Conservation (phyloP, 2,797 vertebrate genomes). For the Stomatorhinus walkeri region DNA sequence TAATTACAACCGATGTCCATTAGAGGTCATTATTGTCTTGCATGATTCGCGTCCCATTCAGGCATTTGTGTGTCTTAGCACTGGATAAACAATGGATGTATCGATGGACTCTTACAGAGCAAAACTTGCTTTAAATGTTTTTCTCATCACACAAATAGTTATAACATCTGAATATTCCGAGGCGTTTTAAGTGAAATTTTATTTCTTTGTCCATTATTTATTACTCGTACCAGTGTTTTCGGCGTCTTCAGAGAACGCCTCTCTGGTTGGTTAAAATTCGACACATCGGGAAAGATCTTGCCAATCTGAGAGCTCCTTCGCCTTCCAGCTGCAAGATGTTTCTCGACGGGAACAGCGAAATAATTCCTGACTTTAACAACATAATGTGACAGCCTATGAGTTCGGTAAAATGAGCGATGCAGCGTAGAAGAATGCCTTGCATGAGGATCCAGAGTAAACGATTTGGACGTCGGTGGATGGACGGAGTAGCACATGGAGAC, state of each 20-base stretch:
- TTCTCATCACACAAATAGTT: neutral
- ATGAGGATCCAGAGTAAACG: neutral
- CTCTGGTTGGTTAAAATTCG: neutral
- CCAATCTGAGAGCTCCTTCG: neutral
- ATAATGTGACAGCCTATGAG: neutral
- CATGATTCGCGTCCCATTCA: neutral
- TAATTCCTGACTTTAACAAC: neutral
- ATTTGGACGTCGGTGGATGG: neutral
- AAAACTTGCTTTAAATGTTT: neutral
- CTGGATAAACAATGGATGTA: neutral
- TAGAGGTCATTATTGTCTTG: slow-evolving; percentile 17
- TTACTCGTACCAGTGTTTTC: neutral
- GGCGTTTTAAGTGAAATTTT: neutral
- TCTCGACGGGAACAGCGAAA: slow-evolving; percentile 25
- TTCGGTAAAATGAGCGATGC: neutral
- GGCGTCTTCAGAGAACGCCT: neutral
- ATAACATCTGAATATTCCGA: neutral
- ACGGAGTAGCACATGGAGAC: neutral
- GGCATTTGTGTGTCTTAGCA: neutral
- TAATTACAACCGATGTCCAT: neutral
- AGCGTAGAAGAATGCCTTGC: slow-evolving; percentile 15
- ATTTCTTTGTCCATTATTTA: neutral
- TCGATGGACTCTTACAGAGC: neutral
- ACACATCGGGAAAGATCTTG: neutral
- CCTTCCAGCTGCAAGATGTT: neutral